A percentile compares a stretch with the other conserved stretches of the same genome.
Evolutionary conservation across 2,113 vertebrate species (phyloP).

Genomic region (Toxotes chatareus): DNA sequence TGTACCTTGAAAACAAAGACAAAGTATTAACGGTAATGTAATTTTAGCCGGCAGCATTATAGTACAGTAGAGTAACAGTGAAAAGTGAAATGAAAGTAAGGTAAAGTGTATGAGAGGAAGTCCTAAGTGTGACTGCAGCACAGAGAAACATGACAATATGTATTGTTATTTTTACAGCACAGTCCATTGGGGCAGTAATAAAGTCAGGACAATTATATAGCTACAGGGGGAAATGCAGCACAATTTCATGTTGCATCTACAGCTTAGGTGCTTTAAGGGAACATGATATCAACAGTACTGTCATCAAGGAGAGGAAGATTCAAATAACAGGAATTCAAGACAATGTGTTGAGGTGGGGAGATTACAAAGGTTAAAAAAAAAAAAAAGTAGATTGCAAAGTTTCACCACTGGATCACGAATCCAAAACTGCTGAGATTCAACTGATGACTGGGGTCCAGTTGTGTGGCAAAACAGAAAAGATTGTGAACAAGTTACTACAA

Average conservation of each 20-base stretch:
- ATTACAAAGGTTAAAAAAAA: too few species aligned
- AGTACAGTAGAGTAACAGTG: slow-evolving; percentile 15
- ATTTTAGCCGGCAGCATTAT: background rate
- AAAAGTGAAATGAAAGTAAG: slow-evolving; percentile 53
- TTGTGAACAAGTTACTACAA: background rate
- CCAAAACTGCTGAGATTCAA: slow-evolving; percentile 4
- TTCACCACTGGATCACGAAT: slow-evolving; percentile 24
- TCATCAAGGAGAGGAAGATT: slow-evolving; percentile 44
- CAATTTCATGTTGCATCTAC: slow-evolving; percentile 54
- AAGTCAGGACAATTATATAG: slow-evolving; percentile 62
- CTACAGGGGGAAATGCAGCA: slow-evolving; percentile 44
- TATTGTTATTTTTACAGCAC: slow-evolving; percentile 47
- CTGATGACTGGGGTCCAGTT: background rate
- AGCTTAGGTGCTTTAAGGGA: slow-evolving; percentile 37
- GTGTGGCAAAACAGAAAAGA: background rate
- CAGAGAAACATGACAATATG: slow-evolving; percentile 41
- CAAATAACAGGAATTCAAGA: slow-evolving; percentile 30
- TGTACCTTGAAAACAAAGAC: background rate
- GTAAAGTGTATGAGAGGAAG: slow-evolving; percentile 27
- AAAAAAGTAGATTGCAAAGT: slow-evolving; percentile 1
- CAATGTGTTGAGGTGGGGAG: slow-evolving; percentile 9
- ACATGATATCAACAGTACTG: slow-evolving; percentile 15
- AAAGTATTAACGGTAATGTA: background rate
- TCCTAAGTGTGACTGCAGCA: slow-evolving; percentile 24
- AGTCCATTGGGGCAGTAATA: slow-evolving; percentile 54